Evolutionary conservation across 2,797 vertebrate species (phyloP).

Genomic region (Carapus acus): DNA sequence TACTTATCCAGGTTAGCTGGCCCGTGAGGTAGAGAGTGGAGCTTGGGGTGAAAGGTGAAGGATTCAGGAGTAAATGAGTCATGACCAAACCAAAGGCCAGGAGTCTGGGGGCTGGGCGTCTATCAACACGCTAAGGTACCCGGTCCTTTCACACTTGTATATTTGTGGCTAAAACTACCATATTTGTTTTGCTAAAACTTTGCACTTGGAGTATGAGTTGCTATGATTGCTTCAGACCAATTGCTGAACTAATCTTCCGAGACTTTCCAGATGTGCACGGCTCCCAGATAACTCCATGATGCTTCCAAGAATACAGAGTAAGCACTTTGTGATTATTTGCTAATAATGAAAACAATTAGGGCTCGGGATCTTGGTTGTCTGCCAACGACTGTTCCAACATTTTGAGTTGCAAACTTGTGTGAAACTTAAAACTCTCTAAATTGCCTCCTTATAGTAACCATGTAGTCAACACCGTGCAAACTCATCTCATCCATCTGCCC

Average conservation of each 20-base stretch:
- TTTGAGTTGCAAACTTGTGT: slow-evolving; percentile 50
- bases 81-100: slow-evolving; percentile 65
- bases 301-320: slow-evolving; percentile 59
- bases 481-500: slow-evolving; percentile 57
- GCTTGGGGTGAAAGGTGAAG: slow-evolving; percentile 68
- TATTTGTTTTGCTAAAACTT: slow-evolving; percentile 24
- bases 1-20: slow-evolving; percentile 64
- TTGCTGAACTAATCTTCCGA: slow-evolving; percentile 55
- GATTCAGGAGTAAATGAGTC: slow-evolving; percentile 71
- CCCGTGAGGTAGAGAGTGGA: slow-evolving; percentile 57
- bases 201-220: slow-evolving; percentile 35
- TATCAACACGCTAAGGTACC: slow-evolving; percentile 49
- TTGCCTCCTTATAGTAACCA: slow-evolving; percentile 68
- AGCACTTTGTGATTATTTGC: slow-evolving; percentile 66
- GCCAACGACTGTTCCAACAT: slow-evolving; percentile 69
- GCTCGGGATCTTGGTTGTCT: slow-evolving; percentile 58
- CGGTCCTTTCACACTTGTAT: slow-evolving; percentile 23
- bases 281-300: slow-evolving; percentile 56
- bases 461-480: slow-evolving; percentile 65
- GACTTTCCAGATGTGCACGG: slow-evolving; percentile 59
- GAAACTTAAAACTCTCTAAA: slow-evolving; percentile 67
- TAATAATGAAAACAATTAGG: slow-evolving; percentile 71
- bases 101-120: slow-evolving; percentile 54
- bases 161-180: slow-evolving; percentile 20
- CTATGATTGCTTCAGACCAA: slow-evolving; percentile 51